phyloP scores from a whole-genome alignment of 2,888 invertebrate species.

The Lithodes maja region DNA sequence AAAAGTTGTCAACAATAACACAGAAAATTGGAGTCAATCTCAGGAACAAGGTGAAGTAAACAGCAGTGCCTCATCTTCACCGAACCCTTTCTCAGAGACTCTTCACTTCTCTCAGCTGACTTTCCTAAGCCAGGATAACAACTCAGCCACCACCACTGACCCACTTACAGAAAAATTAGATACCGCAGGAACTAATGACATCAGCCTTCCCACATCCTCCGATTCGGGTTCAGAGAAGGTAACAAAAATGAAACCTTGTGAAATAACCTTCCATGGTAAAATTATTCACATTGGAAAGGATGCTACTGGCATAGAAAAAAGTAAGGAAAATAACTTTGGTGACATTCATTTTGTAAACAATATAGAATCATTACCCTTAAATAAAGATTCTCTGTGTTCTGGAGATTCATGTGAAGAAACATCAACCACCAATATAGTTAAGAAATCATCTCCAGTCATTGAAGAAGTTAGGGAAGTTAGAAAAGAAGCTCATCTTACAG shows the following conservation, averaged over 20 bases:
- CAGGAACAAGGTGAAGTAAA: background rate
- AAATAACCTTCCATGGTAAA: slow-evolving; percentile 35
- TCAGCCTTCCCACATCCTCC: background rate
- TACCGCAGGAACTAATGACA: background rate
- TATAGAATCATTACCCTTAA: background rate
- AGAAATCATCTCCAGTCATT: background rate
- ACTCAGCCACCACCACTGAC: background rate
- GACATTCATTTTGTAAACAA: background rate
- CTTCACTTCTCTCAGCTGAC: slow-evolving; percentile 55
- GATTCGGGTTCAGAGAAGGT: background rate
- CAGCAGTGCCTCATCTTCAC: background rate
- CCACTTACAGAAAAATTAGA: background rate
- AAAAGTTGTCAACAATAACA: background rate
- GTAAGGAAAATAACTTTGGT: background rate
- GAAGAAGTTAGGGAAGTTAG: slow-evolving; percentile 7
- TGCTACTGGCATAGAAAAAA: background rate
- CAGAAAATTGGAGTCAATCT: background rate
- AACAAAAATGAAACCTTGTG: slow-evolving; percentile 12
- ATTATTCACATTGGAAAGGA: slow-evolving; percentile 20
- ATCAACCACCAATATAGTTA: background rate
- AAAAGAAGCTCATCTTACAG: background rate
- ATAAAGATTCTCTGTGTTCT: background rate
- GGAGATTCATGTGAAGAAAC: background rate
- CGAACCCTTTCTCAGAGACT: slow-evolving; percentile 32
- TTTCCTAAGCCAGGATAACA: slow-evolving; percentile 3